Evolutionary conservation across 2,888 invertebrate genomes (phyloP), one percentile per base, ranked within the genome.

Genomic region (Crossocerus cetratus): DNA sequence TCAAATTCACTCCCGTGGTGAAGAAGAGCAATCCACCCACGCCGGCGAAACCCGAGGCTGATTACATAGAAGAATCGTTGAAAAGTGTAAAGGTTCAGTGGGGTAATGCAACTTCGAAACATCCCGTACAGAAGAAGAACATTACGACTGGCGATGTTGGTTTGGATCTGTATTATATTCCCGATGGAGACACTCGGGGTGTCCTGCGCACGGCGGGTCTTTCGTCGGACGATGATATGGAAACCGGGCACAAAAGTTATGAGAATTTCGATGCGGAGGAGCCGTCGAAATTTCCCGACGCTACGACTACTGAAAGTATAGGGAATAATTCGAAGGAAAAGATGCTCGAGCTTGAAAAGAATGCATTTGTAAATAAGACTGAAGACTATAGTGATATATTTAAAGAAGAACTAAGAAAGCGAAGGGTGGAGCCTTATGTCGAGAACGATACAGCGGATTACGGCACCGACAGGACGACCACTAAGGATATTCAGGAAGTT

Each of bases 41-140:
- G 0, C 22, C 73, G 2, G n/a, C 71, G 11, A 80, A 77, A 3
- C 64, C 72, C 3, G 78, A 68, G 54, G 32, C 8, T 32, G 59
- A 87, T 80, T 84, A 86, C 64, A 71, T 86, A 43, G 86, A 85
- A 65, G 82, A 87, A 66, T 84, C 85, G 1, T 67, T 87, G 76
- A 85, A 80, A 66, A 87, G 85, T 63, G 76, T 82, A 5, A 86
- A 84, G 63, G 79, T 77, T 11, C 77, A 82, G 4, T 78, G 80
- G 80, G 75, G 74, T 8, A 67, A 69, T 3, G 60, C 67, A 11
- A 76, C 69, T 2, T 14, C 61, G 4, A 74, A 73, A 20, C 32
- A 65, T 69, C 69, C 64, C 22, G 42, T 56, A 11, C 64, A 67
- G 11, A 42, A 43, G 11, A 60, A 62, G 3, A 16, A 55, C 14